Evolutionary conservation across 2,113 vertebrate genomes (phyloP).

Genomic region (Chloroceryle aenea): DNA sequence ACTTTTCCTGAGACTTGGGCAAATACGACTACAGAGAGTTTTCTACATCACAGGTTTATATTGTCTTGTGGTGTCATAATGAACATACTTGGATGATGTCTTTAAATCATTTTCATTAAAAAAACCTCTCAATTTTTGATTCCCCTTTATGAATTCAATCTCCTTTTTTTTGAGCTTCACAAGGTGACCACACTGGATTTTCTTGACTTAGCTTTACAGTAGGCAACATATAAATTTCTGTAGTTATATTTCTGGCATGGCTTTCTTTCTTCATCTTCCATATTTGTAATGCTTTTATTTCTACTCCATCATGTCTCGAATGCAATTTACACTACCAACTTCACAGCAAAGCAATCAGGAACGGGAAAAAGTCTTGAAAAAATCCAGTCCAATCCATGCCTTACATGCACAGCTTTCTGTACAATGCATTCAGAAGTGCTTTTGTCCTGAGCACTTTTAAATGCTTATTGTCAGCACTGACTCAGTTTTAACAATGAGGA

Average conservation of each 20-base stretch:
- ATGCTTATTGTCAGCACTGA: not conserved
- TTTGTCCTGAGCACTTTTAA: constrained; percentile 9
- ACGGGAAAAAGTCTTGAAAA: not conserved
- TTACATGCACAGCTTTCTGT: not conserved
- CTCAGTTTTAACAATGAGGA: constrained; percentile 14
- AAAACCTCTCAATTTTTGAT: not conserved
- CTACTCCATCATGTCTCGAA: not conserved
- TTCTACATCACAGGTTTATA: not conserved
- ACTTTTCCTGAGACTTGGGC: not conserved
- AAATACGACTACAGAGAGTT: not conserved
- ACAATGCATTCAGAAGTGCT: not conserved
- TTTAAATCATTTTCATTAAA: not conserved
- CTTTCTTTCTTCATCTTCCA: not conserved
- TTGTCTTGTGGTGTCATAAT: not conserved
- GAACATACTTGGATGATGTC: not conserved
- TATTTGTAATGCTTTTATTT: not conserved
- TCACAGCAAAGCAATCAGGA: not conserved
- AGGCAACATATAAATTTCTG: not conserved
- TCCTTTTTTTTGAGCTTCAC: not conserved
- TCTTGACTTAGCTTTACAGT: not conserved
- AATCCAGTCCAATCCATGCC: not conserved
- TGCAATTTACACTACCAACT: not conserved
- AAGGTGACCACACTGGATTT: not conserved
- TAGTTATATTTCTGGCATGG: not conserved
- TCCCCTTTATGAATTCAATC: not conserved